Percentiles rank a stretch among this genome's conserved stretches.
Evolutionary conservation across 2,113 vertebrate species (phyloP).

Genomic region (Chaenocephalus aceratus): DNA sequence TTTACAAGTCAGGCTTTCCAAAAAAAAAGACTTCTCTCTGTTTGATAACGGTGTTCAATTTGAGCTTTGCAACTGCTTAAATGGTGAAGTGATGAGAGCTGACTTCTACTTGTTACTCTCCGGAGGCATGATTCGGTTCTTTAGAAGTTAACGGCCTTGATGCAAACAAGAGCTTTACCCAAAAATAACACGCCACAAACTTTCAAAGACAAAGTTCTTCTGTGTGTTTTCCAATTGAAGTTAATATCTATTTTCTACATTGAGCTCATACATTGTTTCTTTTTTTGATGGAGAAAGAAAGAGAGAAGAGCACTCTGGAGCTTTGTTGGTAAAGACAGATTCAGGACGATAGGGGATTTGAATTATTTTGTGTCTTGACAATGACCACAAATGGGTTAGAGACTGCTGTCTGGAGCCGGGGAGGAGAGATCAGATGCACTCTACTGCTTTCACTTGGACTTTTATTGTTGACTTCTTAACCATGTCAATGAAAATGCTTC

Average conservation of each 20-base stretch:
- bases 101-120: conserved; percentile 60
- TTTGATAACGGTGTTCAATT: conserved; percentile 51
- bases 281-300: conserved; percentile 46
- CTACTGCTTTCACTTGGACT: conserved; percentile 10
- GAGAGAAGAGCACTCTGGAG: conserved; percentile 42
- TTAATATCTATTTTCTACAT: conserved; percentile 67
- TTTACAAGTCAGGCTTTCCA: conserved; percentile 43
- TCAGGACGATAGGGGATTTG: conserved; percentile 65
- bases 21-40: conserved; percentile 13
- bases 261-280: conserved; percentile 50
- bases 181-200: conserved; percentile 75
- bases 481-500: conserved; percentile 16
- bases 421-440: conserved; percentile 38
- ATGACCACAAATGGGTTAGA: conserved; percentile 63
- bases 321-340: conserved; percentile 70
- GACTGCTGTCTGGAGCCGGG: conserved; percentile 28
- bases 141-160: conserved; percentile 70
- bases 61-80: conserved; percentile 61
- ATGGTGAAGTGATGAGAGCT: conserved; percentile 59
- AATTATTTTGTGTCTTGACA: conserved; percentile 61
- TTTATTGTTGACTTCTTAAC: conserved; percentile 13
- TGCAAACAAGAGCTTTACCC: conserved; percentile 73
- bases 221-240: conserved; percentile 52
- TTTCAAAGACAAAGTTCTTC: conserved; percentile 69
- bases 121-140: conserved; percentile 59